Evolutionary conservation across 1,140 invertebrate genomes (phyloP).

Genomic region (Bombus soroeensis): DNA sequence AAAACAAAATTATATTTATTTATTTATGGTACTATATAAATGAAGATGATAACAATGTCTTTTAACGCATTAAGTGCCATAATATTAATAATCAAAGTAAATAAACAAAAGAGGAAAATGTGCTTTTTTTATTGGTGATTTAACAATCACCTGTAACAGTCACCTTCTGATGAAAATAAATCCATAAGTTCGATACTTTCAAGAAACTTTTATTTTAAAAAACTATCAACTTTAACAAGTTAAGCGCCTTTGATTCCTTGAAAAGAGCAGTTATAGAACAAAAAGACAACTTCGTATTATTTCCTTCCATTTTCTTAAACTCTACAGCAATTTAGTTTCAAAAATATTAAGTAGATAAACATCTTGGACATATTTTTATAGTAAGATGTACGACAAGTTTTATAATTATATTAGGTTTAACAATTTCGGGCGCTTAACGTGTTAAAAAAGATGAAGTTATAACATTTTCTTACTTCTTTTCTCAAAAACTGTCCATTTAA

Average conservation of each 20-base stretch:
- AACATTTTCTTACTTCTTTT: conserved; percentile 58
- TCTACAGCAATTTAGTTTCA: background rate
- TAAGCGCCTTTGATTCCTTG: conserved; percentile 28
- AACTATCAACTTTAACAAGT: conserved; percentile 41
- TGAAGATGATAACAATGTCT: background rate
- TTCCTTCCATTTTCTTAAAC: background rate
- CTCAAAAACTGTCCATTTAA: conserved; percentile 70
- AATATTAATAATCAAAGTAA: background rate
- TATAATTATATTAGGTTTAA: conserved; percentile 13
- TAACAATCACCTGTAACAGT: conserved; percentile 25
- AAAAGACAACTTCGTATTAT: conserved; percentile 25
- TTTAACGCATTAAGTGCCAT: conserved; percentile 52
- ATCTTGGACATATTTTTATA: background rate
- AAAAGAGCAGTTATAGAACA: background rate
- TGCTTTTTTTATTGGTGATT: background rate
- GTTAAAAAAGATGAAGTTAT: conserved; percentile 35
- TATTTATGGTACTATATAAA: conserved; percentile 3
- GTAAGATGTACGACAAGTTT: conserved; percentile 22
- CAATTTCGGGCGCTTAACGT: conserved; percentile 39
- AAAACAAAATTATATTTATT: background rate
- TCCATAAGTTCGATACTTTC: background rate
- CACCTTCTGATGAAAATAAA: background rate
- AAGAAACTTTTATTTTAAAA: background rate
- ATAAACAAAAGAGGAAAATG: conserved; percentile 17
- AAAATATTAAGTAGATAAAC: conserved; percentile 3